Conservation (phyloP, 2,113 vertebrate species). For the Circaetus cinerascens region DNA sequence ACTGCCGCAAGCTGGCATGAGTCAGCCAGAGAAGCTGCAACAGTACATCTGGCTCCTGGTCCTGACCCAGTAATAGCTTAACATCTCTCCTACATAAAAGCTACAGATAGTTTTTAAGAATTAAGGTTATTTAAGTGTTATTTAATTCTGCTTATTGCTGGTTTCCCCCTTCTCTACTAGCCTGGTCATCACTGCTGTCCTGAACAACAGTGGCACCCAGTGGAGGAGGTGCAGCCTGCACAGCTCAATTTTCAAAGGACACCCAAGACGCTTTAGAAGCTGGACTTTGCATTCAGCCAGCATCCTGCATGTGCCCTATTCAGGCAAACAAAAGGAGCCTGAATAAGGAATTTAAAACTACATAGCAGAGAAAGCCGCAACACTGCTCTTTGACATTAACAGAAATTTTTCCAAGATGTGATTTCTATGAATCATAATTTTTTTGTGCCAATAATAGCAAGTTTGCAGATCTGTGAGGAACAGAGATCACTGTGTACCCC, state of each 20-base stretch:
- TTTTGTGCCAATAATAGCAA: not conserved
- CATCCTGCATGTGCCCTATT: not conserved
- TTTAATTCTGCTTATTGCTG: not conserved
- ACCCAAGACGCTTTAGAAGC: not conserved
- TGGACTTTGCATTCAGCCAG: not conserved
- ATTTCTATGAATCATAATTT: not conserved
- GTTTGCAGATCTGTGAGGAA: not conserved
- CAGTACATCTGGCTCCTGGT: not conserved
- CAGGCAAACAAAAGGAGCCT: not conserved
- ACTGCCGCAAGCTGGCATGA: not conserved
- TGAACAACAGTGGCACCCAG: slow-evolving; percentile 50
- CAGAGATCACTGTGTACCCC: not conserved
- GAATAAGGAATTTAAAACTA: not conserved
- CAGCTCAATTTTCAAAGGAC: not conserved
- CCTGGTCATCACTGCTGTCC: not conserved
- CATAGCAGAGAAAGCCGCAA: not conserved
- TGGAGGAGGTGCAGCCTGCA: not conserved
- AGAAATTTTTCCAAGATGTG: not conserved
- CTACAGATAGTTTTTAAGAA: not conserved
- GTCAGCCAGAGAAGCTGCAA: not conserved
- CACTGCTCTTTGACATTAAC: not conserved
- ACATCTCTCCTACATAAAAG: not conserved
- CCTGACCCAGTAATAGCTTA: not conserved
- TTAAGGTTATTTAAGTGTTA: not conserved
- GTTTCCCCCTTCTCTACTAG: not conserved